phyloP scores from a whole-genome alignment of 1,140 invertebrate genomes.

The Druon quercuslanigerum region DNA sequence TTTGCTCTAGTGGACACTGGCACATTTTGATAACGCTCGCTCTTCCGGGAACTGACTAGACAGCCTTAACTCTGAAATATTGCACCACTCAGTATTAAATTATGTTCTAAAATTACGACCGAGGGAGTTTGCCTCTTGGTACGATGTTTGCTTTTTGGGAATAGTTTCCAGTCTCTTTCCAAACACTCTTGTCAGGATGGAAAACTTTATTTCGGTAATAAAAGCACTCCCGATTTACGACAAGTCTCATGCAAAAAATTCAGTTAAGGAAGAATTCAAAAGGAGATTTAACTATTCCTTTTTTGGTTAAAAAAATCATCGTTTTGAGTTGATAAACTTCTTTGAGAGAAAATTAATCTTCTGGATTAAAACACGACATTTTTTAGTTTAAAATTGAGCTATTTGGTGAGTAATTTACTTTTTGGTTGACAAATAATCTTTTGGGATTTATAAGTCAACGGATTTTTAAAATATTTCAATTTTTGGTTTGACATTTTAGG shows the following conservation, averaged over 20 bases:
- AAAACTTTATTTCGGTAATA: constrained; percentile 18
- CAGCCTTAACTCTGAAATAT: constrained; percentile 29
- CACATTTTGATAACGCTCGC: constrained; percentile 22
- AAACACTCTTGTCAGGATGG: constrained; percentile 15
- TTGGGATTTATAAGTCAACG: too few relatives aligned
- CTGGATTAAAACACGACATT: too few relatives aligned
- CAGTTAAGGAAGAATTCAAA: too few relatives aligned
- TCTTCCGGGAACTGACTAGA: constrained; percentile 24
- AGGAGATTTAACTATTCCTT: too few relatives aligned
- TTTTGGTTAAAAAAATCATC: too few relatives aligned
- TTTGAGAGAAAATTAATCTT: too few relatives aligned
- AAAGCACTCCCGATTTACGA: constrained; percentile 8
- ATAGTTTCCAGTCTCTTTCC: constrained; percentile 17
- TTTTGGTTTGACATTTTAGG: too few relatives aligned
- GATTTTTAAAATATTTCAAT: too few relatives aligned
- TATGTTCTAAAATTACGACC: constrained; percentile 30
- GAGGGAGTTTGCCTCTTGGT: constrained; percentile 1
- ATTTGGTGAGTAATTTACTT: too few relatives aligned
- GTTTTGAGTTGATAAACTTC: too few relatives aligned
- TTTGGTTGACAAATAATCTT: too few relatives aligned
- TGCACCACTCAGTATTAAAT: constrained; percentile 30
- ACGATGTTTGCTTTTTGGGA: constrained; percentile 18
- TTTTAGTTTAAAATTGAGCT: too few relatives aligned
- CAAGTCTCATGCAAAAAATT: background rate
- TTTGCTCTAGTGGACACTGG: constrained; percentile 15